Conservation (phyloP, 2,113 vertebrate genomes). For the Carassius carassius region DNA sequence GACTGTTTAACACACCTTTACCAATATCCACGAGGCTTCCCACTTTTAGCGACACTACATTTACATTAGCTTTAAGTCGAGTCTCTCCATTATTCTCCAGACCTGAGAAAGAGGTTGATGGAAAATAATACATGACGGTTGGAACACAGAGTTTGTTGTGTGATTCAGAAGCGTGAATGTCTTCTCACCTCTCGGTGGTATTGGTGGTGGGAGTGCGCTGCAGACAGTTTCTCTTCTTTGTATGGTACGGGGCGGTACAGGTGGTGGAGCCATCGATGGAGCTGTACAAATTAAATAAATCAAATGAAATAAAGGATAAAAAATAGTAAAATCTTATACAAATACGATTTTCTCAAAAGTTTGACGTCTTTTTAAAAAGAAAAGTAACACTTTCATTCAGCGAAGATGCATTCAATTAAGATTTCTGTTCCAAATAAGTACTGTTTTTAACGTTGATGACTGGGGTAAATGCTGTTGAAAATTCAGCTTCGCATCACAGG, state of each 20-base stretch:
- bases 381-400: too few species aligned
- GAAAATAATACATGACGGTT: too few species aligned
- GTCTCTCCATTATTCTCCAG: constrained; percentile 48
- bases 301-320: too few species aligned
- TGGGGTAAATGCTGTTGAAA: neutral
- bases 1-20: constrained; percentile 57
- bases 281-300: constrained; percentile 19
- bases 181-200: constrained; percentile 57
- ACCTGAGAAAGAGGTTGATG: constrained; percentile 34
- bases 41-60: constrained; percentile 67
- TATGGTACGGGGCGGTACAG: constrained; percentile 66
- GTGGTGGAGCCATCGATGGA: constrained; percentile 58
- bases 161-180: neutral
- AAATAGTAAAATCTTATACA: too few species aligned
- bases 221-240: constrained; percentile 51
- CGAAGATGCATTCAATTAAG: too few species aligned
- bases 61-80: constrained; percentile 67
- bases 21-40: constrained; percentile 68
- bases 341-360: too few species aligned
- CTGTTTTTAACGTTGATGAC: neutral
- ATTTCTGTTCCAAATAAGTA: neutral
- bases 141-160: too few species aligned
- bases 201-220: constrained; percentile 46
- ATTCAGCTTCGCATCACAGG: neutral
- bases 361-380: too few species aligned